Evolutionary conservation across 1,140 invertebrate species (phyloP).

Genomic region (Eriosoma lanigerum): DNA sequence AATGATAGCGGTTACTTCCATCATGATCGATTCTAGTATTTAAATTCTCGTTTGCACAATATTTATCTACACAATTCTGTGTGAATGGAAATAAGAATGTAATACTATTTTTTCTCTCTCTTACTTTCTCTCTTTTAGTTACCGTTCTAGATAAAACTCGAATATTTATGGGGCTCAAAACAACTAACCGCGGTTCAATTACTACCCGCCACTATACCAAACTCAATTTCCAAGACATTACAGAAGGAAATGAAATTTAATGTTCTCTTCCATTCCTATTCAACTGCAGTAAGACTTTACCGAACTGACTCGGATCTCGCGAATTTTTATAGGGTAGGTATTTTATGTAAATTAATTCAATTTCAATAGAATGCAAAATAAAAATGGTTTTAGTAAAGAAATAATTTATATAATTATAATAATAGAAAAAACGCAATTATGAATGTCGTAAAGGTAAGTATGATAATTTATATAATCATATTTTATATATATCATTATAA

Average conservation of each 20-base stretch:
- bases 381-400: not conserved
- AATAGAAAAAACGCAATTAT: not conserved
- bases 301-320: not conserved
- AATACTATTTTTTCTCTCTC: not conserved
- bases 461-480: too few species aligned
- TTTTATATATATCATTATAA: too few species aligned
- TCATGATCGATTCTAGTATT: slow-evolving; percentile 4
- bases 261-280: not conserved
- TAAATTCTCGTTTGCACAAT: slow-evolving; percentile 47
- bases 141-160: slow-evolving; percentile 30
- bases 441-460: too few species aligned
- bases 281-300: not conserved
- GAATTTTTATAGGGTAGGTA: not conserved
- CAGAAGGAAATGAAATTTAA: slow-evolving; percentile 41
- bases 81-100: slow-evolving; percentile 1
- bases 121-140: not conserved
- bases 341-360: slow-evolving; percentile 41
- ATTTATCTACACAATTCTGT: not conserved
- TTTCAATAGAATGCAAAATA: slow-evolving; percentile 10
- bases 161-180: slow-evolving; percentile 40
- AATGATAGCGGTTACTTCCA: slow-evolving; percentile 13
- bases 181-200: slow-evolving; percentile 33
- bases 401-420: slow-evolving; percentile 1
- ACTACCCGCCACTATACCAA: slow-evolving; percentile 10
- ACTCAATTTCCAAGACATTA: slow-evolving; percentile 42